Percentiles rank a stretch among this genome's conserved stretches.
phyloP scores from a whole-genome alignment of 2,797 vertebrate genomes.

The Myiothlypis chrysogaster region DNA sequence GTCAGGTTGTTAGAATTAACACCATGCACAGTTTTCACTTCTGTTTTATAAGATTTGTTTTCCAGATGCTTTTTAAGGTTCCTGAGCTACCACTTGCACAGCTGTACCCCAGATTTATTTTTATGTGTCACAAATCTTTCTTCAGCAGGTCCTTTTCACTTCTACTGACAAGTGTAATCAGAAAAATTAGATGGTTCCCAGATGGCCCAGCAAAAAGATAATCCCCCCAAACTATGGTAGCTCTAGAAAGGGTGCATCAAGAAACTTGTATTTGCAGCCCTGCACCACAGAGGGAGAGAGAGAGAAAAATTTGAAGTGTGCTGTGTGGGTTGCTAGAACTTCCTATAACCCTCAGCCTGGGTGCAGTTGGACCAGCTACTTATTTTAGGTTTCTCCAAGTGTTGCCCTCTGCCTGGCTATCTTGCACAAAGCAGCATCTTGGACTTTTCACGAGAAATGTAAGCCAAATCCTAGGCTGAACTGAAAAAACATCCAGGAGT shows the following conservation, averaged over 20 bases:
- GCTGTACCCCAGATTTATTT: not conserved
- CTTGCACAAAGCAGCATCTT: not conserved
- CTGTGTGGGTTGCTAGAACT: rapidly evolving
- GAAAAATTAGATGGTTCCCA: not conserved
- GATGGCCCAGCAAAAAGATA: not conserved
- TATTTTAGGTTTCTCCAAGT: not conserved
- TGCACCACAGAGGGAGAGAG: not conserved
- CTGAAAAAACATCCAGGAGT: not conserved
- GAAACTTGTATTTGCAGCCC: not conserved
- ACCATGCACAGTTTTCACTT: not conserved
- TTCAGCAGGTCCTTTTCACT: not conserved
- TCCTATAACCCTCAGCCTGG: not conserved
- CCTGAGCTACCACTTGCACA: not conserved
- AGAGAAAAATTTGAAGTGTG: not conserved
- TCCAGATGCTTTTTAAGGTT: not conserved
- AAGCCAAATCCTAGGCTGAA: not conserved
- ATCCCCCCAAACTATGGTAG: not conserved
- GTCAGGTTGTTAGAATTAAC: not conserved
- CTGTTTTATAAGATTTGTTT: not conserved
- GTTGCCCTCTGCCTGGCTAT: not conserved
- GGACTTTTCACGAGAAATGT: not conserved
- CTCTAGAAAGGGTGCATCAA: not conserved
- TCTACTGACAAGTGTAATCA: not conserved
- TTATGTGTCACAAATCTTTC: not conserved
- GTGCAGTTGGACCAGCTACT: not conserved